A percentile compares a stretch with the other conserved stretches of the same genome.
Conservation (phyloP, 1,140 invertebrate species). For the Cepaea nemoralis region DNA sequence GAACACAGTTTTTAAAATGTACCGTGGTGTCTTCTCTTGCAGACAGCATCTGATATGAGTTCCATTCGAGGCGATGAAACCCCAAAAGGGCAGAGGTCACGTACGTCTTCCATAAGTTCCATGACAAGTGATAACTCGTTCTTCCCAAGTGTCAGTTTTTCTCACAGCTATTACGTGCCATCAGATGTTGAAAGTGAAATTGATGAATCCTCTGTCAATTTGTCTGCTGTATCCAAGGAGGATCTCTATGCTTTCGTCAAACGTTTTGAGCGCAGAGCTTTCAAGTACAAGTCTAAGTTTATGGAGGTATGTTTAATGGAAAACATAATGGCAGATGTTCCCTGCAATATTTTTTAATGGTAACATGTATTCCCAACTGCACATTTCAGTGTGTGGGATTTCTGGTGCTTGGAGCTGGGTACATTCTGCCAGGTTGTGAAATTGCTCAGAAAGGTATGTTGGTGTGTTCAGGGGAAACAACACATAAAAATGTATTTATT, state of each 20-base stretch:
- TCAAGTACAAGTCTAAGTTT: slow-evolving; percentile 69
- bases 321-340: too few species aligned
- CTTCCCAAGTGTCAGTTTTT: slow-evolving; percentile 54
- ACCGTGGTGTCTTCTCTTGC: too few species aligned
- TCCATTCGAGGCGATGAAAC: slow-evolving; percentile 58
- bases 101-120: slow-evolving; percentile 65
- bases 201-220: slow-evolving; percentile 61
- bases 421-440: too few species aligned
- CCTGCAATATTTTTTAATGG: too few species aligned
- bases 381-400: too few species aligned
- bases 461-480: too few species aligned
- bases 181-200: slow-evolving; percentile 71
- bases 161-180: slow-evolving; percentile 62
- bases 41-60: slow-evolving; percentile 54
- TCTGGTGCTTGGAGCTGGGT: too few species aligned
- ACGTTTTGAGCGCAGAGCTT: slow-evolving; percentile 61
- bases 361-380: too few species aligned
- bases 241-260: slow-evolving; percentile 67
- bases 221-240: slow-evolving; percentile 64
- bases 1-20: too few species aligned
- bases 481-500: too few species aligned
- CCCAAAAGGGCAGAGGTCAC: slow-evolving; percentile 53
- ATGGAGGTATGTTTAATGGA: slow-evolving; percentile 57
- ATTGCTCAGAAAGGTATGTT: too few species aligned
- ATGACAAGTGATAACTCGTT: slow-evolving; percentile 65